Base-by-base conservation (phyloP, 1,140 invertebrate genomes). In the Cydia amplana region DNA sequence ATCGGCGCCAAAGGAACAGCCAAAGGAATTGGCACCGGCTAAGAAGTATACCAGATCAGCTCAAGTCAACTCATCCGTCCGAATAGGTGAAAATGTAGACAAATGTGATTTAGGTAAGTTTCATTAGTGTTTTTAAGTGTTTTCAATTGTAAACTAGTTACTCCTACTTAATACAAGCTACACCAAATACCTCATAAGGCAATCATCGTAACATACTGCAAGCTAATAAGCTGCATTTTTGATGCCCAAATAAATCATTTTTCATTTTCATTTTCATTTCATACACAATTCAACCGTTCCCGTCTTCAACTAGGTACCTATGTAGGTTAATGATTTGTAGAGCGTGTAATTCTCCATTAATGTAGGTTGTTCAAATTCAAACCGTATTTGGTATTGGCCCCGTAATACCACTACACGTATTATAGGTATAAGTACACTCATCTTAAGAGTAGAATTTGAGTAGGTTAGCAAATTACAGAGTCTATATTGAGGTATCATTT, bases 21-120 rank as follows among this genome's bases (percentile, higher is more conserved):
- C 81, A 28, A 80, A 80, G 78, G 86, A 86, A 73, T 51, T 74
- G 23, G 73, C 78, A 70, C 79, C 82, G 72, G 82, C 72, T 40
- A 85, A 78, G 75, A 79, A 75, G 64, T 76, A 74, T 76, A 64
- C 65, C 51, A 75, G 73, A 73, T 78, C 77, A 70, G 82, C 84
- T 84, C 87, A 87, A 86, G 82, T 74, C 74, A 84, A 82, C 70
- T 77, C 81, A 81, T 90, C 89, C 89, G 87, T 91, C 89, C 89
- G 77, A 79, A 87, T 83, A 81, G 79, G 78, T 79, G 80, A 85
- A 67, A 83, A 78, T 75, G 36, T 79, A 49, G 87, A 84, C 75
- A 87, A 90, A 72, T 80, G 75, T 77, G 89, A 89, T 82, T 84
- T 91, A 70, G 89, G 89, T 91, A 84, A 87, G 87, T 81, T 16